Conservation (phyloP, 2,888 invertebrate species). For the Cylloceria caligata region DNA sequence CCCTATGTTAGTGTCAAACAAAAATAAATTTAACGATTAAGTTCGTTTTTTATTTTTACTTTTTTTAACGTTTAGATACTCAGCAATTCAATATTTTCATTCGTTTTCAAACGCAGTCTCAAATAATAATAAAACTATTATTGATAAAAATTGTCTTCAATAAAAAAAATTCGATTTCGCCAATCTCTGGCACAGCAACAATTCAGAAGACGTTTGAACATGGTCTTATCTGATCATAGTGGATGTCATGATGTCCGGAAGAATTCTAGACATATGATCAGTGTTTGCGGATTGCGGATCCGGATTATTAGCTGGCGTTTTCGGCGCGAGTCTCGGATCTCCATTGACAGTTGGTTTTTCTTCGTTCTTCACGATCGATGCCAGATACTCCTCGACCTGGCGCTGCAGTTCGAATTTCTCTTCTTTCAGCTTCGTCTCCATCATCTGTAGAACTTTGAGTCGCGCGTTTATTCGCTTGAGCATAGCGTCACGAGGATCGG, state of each 20-base stretch:
- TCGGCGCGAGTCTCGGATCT: slow-evolving; percentile 13
- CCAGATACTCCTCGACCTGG: slow-evolving; percentile 50
- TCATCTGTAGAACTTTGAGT: slow-evolving; percentile 35
- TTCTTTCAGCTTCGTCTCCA: slow-evolving; percentile 52
- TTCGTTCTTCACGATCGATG: slow-evolving; percentile 37
- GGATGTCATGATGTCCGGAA: slow-evolving; percentile 51
- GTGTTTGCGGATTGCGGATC: neutral
- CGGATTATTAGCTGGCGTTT: neutral
- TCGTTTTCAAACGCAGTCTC: no score
- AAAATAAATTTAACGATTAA: neutral
- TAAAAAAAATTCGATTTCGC: neutral
- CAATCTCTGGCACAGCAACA: neutral
- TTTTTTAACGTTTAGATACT: neutral
- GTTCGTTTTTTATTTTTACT: no score
- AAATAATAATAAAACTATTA: no score
- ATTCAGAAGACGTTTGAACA: neutral
- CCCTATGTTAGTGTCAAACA: neutral
- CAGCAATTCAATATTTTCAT: no score
- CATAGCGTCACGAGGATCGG: slow-evolving; percentile 56
- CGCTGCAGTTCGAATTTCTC: slow-evolving; percentile 55
- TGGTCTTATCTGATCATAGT: slow-evolving; percentile 41
- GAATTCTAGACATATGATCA: slow-evolving; percentile 36
- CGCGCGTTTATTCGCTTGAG: slow-evolving; percentile 54
- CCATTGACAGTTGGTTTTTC: slow-evolving; percentile 13
- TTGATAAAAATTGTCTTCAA: neutral